Percentiles rank a stretch among this genome's conserved stretches.
Conservation (phyloP, 2,888 invertebrate species). For the Conomelus anceps region DNA sequence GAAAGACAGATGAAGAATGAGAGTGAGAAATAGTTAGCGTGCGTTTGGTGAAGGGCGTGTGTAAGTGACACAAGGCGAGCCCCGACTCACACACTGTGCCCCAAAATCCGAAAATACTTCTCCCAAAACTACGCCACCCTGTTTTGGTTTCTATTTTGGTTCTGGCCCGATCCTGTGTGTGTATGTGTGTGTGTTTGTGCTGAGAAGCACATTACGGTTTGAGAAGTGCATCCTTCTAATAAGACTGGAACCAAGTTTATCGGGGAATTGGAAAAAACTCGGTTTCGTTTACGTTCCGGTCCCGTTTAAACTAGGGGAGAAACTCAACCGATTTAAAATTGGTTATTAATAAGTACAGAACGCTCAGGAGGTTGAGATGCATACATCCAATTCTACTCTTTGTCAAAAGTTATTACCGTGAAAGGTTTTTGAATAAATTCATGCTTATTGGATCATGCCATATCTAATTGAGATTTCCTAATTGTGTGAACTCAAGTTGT, state of each 20-base stretch:
- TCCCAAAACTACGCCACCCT: constrained; percentile 23
- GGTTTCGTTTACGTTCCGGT: neutral
- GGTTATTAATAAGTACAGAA: too few species aligned
- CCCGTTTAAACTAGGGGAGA: neutral
- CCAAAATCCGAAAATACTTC: constrained; percentile 22
- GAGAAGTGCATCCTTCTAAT: constrained; percentile 13
- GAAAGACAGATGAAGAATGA: neutral
- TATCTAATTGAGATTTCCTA: too few species aligned
- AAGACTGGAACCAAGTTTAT: neutral
- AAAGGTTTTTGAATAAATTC: too few species aligned
- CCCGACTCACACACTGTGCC: constrained; percentile 5
- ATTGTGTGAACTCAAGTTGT: too few species aligned
- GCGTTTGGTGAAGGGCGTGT: neutral
- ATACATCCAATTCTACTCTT: too few species aligned
- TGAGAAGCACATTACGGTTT: constrained; percentile 12
- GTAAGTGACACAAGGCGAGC: neutral
- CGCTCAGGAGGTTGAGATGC: too few species aligned
- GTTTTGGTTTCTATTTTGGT: constrained; percentile 21
- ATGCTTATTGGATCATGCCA: too few species aligned
- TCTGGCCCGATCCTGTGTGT: constrained; percentile 3
- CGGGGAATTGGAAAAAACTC: neutral
- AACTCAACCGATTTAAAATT: neutral
- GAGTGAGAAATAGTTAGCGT: neutral
- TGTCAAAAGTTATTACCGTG: neutral
- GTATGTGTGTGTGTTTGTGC: neutral